Conservation (phyloP, 2,888 invertebrate genomes). For the Lithophane ornitopus region DNA sequence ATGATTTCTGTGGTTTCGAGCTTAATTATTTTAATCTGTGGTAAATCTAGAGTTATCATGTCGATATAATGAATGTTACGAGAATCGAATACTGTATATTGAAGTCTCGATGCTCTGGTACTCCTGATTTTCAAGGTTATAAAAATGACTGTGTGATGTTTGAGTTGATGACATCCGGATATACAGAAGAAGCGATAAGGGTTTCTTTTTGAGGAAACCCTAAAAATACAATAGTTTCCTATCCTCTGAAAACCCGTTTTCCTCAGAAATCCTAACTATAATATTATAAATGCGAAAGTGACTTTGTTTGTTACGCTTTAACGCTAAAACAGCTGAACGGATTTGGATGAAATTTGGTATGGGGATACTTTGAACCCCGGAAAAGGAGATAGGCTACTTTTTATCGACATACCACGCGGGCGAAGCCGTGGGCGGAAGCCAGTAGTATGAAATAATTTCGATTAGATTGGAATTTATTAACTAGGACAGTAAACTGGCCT, state of each 20-base stretch:
- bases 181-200: not conserved
- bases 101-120: not conserved
- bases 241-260: not conserved
- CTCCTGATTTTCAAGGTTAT: not conserved
- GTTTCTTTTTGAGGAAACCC: not conserved
- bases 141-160: not conserved
- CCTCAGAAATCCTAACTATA: not conserved
- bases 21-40: slow-evolving; percentile 51
- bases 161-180: not conserved
- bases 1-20: slow-evolving; percentile 37
- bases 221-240: not conserved
- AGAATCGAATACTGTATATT: not conserved
- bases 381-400: too few species aligned
- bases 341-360: too few species aligned
- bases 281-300: too few species aligned
- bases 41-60: slow-evolving; percentile 38
- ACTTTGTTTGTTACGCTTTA: too few species aligned
- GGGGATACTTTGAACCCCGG: too few species aligned
- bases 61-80: not conserved
- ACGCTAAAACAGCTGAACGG: too few species aligned
- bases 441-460: slow-evolving; percentile 15
- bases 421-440: too few species aligned
- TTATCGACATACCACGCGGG: too few species aligned
- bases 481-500: slow-evolving; percentile 31
- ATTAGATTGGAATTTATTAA: slow-evolving; percentile 32